Base-by-base conservation (phyloP, 2,888 invertebrate genomes). In the Biston betularia region DNA sequence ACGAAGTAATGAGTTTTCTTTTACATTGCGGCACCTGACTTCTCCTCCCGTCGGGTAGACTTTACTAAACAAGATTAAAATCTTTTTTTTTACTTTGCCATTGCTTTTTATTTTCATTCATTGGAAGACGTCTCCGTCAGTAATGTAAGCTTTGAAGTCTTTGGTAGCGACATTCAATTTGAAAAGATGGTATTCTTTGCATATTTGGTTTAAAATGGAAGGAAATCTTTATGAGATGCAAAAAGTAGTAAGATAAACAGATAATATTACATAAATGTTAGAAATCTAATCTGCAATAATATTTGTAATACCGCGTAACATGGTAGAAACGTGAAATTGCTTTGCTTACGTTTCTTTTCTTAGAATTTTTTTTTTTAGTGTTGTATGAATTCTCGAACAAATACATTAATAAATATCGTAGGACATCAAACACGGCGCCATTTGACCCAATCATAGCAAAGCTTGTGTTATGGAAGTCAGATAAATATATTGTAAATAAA, bases 1-100 rank as follows among this genome's bases (percentile, higher is more conserved):
- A 74, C 80, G 83, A 87, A 92, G 89, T 90, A 92, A 92, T 90
- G 92, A 92, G 90, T 90, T 92, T 92, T 92, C 92, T 91, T 90
- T 90, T 83, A 83, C 86, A 86, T 80, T 83, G 80, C 81, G 81
- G 83, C 86, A 90, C 91, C 91, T 92, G 90, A 90, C 89, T 91
- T 84, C 81, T 86, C 81, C 82, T 81, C 79, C 81, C 83, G 86
- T 82, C 80, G 83, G 85, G 72, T 72, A 72, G 85, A 86, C 87
- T 84, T 79, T 79, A 81, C 90, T 89, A 89, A 91, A 90, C 84
- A 89, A 89, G 89, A 90, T 90, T 90, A 90, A 89, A 89, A 87
- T 85, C 79, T 84, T 86, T 88, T 87, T n/a, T 86, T 87, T 85
- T 85, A 84, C 77, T 76, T 73, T 70, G 75, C 72, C 75, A 77